Percentiles rank a stretch among this genome's conserved stretches.
phyloP scores from a whole-genome alignment of 2,797 vertebrate genomes.

The Melanotaenia trifasciata region DNA sequence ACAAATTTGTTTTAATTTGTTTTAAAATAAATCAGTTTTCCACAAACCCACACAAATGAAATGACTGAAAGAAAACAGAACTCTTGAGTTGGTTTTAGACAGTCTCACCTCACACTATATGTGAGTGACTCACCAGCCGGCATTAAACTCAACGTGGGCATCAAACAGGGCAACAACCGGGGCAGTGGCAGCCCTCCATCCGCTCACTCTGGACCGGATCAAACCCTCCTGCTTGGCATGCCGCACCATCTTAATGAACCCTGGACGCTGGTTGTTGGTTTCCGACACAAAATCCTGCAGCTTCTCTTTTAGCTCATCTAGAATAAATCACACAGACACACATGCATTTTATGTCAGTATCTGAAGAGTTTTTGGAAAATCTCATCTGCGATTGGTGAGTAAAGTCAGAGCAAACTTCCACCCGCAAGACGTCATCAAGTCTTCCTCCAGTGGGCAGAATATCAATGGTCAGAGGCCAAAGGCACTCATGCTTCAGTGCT shows the following conservation, averaged over 20 bases:
- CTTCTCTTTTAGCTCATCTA: slow-evolving; percentile 96
- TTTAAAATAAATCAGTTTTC: slow-evolving; percentile 34
- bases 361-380: slow-evolving; percentile 24
- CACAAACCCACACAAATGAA: slow-evolving; percentile 38
- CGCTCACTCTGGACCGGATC: slow-evolving; percentile 95
- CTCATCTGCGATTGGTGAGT: slow-evolving; percentile 35
- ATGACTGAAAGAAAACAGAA: slow-evolving; percentile 36
- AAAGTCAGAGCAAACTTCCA: slow-evolving; percentile 56
- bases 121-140: slow-evolving; percentile 91
- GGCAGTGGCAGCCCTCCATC: slow-evolving; percentile 93
- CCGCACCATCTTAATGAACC: slow-evolving; percentile 94
- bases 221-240: slow-evolving; percentile 94
- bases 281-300: slow-evolving; percentile 90
- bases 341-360: slow-evolving; percentile 29
- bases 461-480: slow-evolving; percentile 65
- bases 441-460: slow-evolving; percentile 61
- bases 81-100: slow-evolving; percentile 30
- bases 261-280: slow-evolving; percentile 87
- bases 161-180: slow-evolving; percentile 97
- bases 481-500: slow-evolving; percentile 62
- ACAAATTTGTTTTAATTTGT: not conserved
- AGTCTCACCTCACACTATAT: slow-evolving; percentile 23
- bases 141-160: slow-evolving; percentile 96
- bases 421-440: slow-evolving; percentile 57
- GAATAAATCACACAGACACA: slow-evolving; percentile 42